Base-by-base conservation (phyloP, 2,888 invertebrate genomes). In the Xylocampa areola region DNA sequence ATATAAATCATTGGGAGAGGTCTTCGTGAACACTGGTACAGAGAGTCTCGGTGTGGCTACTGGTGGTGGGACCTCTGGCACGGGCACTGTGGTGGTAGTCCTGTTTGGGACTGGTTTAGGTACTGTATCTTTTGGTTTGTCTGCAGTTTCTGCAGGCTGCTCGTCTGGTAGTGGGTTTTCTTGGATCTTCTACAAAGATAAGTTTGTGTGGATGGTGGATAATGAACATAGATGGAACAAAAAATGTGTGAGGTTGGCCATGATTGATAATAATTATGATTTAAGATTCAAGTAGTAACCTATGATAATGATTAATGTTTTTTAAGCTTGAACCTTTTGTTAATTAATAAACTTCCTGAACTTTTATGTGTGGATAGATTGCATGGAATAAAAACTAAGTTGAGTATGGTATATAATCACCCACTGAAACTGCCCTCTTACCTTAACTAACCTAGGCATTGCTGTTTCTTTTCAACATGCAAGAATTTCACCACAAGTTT, bases 1-100 rank as follows among this genome's bases (percentile, higher is more conserved):
- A 55, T 92, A 94, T 59, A 94, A 53, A 17, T 94, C 94, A 79
- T 91, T 92, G 0, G 93, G 93, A 0, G 91, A 82, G 0, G 88
- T 87, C 67, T 93, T 93, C 0, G 89, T 88, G 66, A 93, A 87
- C 1, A 86, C 68, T 0, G 91, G 90, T 10, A 90, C 69, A 0
- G 87, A 78, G 10, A 86, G 67, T 8, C 82, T 74, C 0, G 83
- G 75, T 0, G 78, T 73, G 0, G 72, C 47, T 2, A 73, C 71
- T 0, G 68, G 48, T 27, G 81, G 67, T 0, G 80, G 58, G 1
- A 77, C 68, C n/a, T 76, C 68, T 0, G 82, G 73, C 13, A 72
- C 51, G 0, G 72, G 65, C 0, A 73, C 58, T 14, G 77, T 77
- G 4, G 79, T 77, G 0, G 79, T 77, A 0, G 66, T 50, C 43